These are phyloP conservation scores for Callionymus lyra DNA, from an alignment of 2,113 vertebrate species.

Conservation along the genomic window DNA sequence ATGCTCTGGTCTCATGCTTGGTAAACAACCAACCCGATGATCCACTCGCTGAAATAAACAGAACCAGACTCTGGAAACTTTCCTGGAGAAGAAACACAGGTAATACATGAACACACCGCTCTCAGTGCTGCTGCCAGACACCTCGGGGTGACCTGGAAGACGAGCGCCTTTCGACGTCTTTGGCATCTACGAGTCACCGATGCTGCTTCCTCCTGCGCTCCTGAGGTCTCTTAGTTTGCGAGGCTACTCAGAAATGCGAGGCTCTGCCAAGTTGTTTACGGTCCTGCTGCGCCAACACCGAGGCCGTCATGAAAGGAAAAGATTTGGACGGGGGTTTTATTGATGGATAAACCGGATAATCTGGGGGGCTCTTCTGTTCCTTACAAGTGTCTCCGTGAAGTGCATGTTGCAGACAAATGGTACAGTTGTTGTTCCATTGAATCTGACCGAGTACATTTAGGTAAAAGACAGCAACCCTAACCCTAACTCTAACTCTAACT, in stretches of 20 bases:
- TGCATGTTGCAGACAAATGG: constrained; percentile 2
- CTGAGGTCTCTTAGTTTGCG: constrained; percentile 16
- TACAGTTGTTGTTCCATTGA: not conserved
- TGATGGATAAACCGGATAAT: constrained; percentile 4
- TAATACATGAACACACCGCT: not conserved
- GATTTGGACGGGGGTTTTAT: constrained; percentile 17
- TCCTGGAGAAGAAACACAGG: no score
- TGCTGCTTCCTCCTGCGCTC: constrained; percentile 10
- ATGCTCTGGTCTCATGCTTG: constrained; percentile 15
- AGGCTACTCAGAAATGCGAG: constrained; percentile 5
- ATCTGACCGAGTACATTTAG: constrained; percentile 1
- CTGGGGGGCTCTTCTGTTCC: constrained; percentile 12
- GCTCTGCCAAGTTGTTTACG: constrained; percentile 8
- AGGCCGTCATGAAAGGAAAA: constrained; percentile 2
- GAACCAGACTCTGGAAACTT: not conserved
- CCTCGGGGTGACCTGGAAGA: constrained; percentile 11
- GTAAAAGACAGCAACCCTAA: no score
- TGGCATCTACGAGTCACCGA: constrained; percentile 24
- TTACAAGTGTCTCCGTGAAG: constrained; percentile 5
- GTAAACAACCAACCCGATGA: constrained; percentile 16
- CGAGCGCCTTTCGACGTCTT: constrained; percentile 11
- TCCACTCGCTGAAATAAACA: constrained; percentile 3
- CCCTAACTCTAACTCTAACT: no score
- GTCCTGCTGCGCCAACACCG: constrained; percentile 5
- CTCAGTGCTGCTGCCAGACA: constrained; percentile 2